phyloP scores from a whole-genome alignment of 2,113 vertebrate species.

The Percopsis transmontana region DNA sequence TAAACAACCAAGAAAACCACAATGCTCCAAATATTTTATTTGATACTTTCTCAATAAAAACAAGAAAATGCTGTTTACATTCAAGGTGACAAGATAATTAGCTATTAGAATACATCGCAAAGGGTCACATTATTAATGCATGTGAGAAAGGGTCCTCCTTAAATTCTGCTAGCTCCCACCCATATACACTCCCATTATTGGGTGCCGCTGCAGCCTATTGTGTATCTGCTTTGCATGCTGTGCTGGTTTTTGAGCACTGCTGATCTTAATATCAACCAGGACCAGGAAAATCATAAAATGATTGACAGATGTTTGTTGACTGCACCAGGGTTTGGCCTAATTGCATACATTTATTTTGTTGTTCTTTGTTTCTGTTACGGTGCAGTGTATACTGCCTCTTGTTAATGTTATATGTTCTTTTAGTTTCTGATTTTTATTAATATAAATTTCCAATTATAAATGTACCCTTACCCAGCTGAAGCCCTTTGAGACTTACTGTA shows the following conservation, averaged over 20 bases:
- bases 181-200: slow-evolving; percentile 5
- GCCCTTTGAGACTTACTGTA: too few relatives aligned
- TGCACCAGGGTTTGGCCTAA: too few relatives aligned
- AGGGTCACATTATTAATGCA: neutral
- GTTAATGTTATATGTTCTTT: too few relatives aligned
- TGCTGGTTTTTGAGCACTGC: slow-evolving; percentile 35
- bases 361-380: too few relatives aligned
- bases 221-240: slow-evolving; percentile 47
- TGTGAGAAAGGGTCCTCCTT: slow-evolving; percentile 46
- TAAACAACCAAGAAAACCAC: slow-evolving; percentile 1
- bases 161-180: slow-evolving; percentile 28
- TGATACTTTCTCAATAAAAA: neutral
- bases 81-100: neutral
- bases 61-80: slow-evolving; percentile 1
- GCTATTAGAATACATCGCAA: neutral
- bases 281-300: neutral
- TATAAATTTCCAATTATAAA: too few relatives aligned
- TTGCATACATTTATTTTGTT: neutral
- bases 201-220: slow-evolving; percentile 30
- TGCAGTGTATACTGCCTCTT: too few relatives aligned
- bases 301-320: too few relatives aligned
- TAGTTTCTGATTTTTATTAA: too few relatives aligned
- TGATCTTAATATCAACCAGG: slow-evolving; percentile 20
- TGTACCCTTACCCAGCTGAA: too few relatives aligned
- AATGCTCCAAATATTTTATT: neutral